phyloP scores from a whole-genome alignment of 2,888 invertebrate species.

The Patella ulyssiponensis region DNA sequence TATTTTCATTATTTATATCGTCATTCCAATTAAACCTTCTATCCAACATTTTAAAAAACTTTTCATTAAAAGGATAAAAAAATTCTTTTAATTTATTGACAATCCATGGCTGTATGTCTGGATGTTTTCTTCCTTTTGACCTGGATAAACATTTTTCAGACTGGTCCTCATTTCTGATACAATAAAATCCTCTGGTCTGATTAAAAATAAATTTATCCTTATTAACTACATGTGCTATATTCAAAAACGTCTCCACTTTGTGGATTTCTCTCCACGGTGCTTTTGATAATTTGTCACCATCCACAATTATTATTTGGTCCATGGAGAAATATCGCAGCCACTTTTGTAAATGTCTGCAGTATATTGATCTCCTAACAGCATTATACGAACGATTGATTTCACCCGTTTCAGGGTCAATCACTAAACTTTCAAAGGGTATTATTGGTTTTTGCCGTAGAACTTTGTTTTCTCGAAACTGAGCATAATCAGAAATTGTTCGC shows the following conservation, averaged over 20 bases:
- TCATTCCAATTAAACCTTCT: slow-evolving; percentile 88
- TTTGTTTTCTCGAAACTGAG: slow-evolving; percentile 76
- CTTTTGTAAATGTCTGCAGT: slow-evolving; percentile 81
- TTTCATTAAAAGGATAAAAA: slow-evolving; percentile 56
- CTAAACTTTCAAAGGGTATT: slow-evolving; percentile 67
- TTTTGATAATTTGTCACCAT: slow-evolving; percentile 72
- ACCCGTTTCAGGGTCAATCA: slow-evolving; percentile 62
- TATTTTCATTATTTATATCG: neutral
- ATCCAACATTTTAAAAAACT: slow-evolving; percentile 83
- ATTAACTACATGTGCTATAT: slow-evolving; percentile 50
- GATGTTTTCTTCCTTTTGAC: slow-evolving; percentile 89
- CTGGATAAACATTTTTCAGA: slow-evolving; percentile 90
- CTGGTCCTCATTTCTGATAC: slow-evolving; percentile 77
- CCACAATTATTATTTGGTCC: slow-evolving; percentile 92
- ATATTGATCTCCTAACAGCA: slow-evolving; percentile 68
- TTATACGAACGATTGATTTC: slow-evolving; percentile 70
- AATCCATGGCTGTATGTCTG: slow-evolving; percentile 83
- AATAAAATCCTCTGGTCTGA: slow-evolving; percentile 95
- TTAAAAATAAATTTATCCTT: slow-evolving; percentile 93
- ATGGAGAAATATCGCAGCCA: slow-evolving; percentile 95
- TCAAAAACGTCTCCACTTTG: slow-evolving; percentile 59
- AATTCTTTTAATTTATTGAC: slow-evolving; percentile 52
- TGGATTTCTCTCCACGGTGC: slow-evolving; percentile 57
- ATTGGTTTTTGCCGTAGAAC: slow-evolving; percentile 48
- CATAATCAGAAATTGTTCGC: slow-evolving; percentile 95